Conservation (phyloP, 2,797 vertebrate species). For the Gymnopithys bicolor region DNA sequence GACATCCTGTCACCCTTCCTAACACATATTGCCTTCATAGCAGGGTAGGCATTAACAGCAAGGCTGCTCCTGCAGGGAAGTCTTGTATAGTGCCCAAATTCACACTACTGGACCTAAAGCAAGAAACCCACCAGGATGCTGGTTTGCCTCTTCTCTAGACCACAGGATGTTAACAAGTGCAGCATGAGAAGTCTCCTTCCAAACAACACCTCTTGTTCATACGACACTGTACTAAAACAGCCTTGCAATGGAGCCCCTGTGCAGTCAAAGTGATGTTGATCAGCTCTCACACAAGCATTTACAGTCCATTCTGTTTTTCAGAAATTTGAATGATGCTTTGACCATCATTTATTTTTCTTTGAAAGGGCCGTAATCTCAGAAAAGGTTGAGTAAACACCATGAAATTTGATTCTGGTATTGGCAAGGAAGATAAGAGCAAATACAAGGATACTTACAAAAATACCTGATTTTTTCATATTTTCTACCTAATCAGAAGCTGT, state of each 20-base stretch:
- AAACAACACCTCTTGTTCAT: neutral
- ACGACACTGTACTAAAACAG: neutral
- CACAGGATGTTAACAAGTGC: neutral
- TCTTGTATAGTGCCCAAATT: neutral
- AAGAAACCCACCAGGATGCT: neutral
- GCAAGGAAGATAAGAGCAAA: neutral
- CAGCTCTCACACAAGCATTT: neutral
- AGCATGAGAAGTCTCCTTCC: neutral
- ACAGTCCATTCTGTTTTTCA: neutral
- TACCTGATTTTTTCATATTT: neutral
- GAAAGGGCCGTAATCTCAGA: neutral
- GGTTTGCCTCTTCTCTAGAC: neutral
- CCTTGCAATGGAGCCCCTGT: rapidly evolving
- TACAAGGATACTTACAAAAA: neutral
- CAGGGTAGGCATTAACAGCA: neutral
- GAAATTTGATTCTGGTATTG: neutral
- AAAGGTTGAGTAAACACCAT: neutral
- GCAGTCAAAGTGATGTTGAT: neutral
- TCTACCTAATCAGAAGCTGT: neutral
- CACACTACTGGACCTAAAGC: neutral
- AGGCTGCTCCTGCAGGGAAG: neutral
- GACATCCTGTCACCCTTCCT: rapidly evolving
- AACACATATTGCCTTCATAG: neutral
- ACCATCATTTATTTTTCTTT: neutral
- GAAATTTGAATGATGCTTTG: neutral